Base-by-base conservation (phyloP, 2,888 invertebrate genomes). In the Criorhina ranunculi region DNA sequence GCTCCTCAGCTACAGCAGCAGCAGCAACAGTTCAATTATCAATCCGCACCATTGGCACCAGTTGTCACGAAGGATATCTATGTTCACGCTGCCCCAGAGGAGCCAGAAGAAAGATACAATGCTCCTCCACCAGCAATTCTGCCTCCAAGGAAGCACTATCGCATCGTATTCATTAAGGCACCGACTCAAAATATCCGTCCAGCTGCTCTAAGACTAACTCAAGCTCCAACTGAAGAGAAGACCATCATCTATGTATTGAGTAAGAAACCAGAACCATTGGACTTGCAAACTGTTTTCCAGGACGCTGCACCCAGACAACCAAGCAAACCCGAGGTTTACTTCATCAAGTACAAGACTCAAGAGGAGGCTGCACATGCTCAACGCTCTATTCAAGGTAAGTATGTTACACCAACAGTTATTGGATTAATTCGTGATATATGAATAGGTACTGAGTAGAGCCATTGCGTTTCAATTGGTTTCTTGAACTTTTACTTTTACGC, bases 291-390 rank as follows among this genome's bases (percentile, higher is more conserved):
- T 0, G 88, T 89, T 31, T 76, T 91, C 7, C 90, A 91, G 80
- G 88, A 90, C 37, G 88, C 87, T 5, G 89, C 90, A 7, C 90
- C 91, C 15, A 89, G 89, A 62, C 89, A 88, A 60, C 90, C 91
- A 40, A 90, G 89, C 86, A 92, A 92, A 86, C 92, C 92, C 35
- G 92, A 92, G 88, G 92, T 92, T 24, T 91, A 90, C 87, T 92
- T 92, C 75, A 91, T 92, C 80, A 92, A 91, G 83, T 92, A 92
- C 88, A 91, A 91, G 73, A 91, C 91, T 0, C 89, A 91, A 86
- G 91, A 90, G 87, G 92, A 92, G 87, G 92, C 92, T 1, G 89
- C 88, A 42, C 90, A 90, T 88, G 92, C 91, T 11, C 91, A 91
- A 76, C 90, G 90, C 64, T 88, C 90, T 42, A 92, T 92, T 86